Conservation (phyloP, 2,888 invertebrate species). For the Acronicta alni region DNA sequence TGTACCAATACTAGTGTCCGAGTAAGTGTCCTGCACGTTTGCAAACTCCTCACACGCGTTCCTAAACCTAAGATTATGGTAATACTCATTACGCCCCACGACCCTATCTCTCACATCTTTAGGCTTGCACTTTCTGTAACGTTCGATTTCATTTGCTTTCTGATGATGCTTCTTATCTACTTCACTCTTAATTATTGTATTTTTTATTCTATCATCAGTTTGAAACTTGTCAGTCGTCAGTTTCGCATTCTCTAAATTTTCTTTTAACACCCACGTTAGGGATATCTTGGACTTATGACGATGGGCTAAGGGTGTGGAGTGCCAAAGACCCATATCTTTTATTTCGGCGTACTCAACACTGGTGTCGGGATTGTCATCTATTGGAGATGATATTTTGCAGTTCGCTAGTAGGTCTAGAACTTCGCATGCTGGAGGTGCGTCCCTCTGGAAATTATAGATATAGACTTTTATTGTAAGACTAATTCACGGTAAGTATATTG, state of each 20-base stretch:
- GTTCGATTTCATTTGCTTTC: constrained; percentile 69
- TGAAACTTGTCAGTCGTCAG: constrained; percentile 63
- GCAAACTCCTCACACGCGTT: constrained; percentile 82
- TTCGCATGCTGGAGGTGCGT: constrained; percentile 71
- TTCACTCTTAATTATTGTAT: constrained; percentile 58
- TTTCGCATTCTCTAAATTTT: constrained; percentile 87
- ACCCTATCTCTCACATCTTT: constrained; percentile 72
- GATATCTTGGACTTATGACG: constrained; percentile 91
- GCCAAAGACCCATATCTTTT: constrained; percentile 86
- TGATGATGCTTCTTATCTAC: constrained; percentile 65
- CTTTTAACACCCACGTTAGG: constrained; percentile 93
- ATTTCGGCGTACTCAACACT: constrained; percentile 83
- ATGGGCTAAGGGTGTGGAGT: constrained; percentile 82
- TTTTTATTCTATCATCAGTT: constrained; percentile 63
- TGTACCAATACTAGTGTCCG: constrained; percentile 78
- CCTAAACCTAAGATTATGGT: constrained; percentile 84
- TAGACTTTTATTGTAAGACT: constrained; percentile 17
- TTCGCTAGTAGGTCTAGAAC: constrained; percentile 81
- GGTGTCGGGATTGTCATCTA: constrained; percentile 65
- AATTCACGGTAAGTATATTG: constrained; percentile 22
- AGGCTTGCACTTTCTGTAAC: constrained; percentile 72
- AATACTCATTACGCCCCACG: constrained; percentile 82
- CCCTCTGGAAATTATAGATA: constrained; percentile 64
- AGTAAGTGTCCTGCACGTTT: constrained; percentile 74
- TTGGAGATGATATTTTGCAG: constrained; percentile 70